Base-by-base conservation (phyloP, 2,113 vertebrate genomes). In the Chloropsis hardwickii region DNA sequence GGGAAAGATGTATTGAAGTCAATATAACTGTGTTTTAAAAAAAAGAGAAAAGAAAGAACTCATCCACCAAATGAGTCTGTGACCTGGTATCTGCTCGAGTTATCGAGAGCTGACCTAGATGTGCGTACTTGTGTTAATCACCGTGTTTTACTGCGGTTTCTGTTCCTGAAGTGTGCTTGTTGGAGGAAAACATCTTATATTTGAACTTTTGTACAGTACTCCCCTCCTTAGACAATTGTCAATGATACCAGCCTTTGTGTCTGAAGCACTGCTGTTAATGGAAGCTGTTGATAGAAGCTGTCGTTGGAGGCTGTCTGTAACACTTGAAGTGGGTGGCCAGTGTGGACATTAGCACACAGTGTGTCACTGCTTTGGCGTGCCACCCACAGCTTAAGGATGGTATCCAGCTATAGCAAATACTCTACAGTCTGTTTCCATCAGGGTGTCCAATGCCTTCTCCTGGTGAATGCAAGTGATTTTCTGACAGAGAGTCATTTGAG, bases 381-480 rank as follows among this genome's bases (percentile, higher is more conserved):
- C 27, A 74, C 29, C 47, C 17, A 56, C 42, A 78, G 21, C 51
- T 67, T 51, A 48, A 82, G 53, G 61, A 51, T 88, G 45, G 21
- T 87, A 16, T 73, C 58, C 44, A 37, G 14, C 28, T 78, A 5
- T 3, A 73, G 44, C 28, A 54, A 69, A 62, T 80, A 29, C 16
- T 22, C 65, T 18, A 3, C 20, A 51, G 39, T 31, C 50, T 0
- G 0, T 90, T 87, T 67, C 86, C 37, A 35, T 92, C 65, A 42
- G 61, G 56, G 88, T 85, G 42, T 31, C 60, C 3, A 6, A 2
- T 82, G 72, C 33, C 65, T 93, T 77, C 61, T 89, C 18, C 50
- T 0, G 0, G 21, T 69, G 54, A 80, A 45, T 0, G 8, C 2
- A 10, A 51, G 42, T 0, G 2, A 25, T 91, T 89, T 58, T 86